A percentile compares a stretch with the other conserved stretches of the same genome.
These are phyloP conservation scores for Plutomurus gul DNA, from an alignment of 1,140 invertebrate species.

Conservation along the genomic window DNA sequence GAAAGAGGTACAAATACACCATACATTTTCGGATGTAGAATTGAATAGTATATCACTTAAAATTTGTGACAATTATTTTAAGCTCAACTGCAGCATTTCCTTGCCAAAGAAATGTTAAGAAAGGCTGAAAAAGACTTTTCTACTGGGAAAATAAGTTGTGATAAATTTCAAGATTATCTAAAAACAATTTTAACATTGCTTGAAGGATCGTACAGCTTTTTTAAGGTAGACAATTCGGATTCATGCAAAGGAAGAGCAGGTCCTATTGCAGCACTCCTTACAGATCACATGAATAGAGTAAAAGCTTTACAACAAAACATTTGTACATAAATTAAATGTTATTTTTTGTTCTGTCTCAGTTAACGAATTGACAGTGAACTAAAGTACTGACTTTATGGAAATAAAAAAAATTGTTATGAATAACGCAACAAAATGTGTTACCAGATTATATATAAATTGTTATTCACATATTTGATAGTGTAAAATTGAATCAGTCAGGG, in stretches of 20 bases:
- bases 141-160: not conserved
- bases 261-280: not conserved
- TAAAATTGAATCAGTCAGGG: too few species aligned
- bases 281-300: not conserved
- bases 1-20: too few species aligned
- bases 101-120: not conserved
- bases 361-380: too few species aligned
- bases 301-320: slow-evolving; percentile 5
- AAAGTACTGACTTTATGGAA: too few species aligned
- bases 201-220: not conserved
- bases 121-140: not conserved
- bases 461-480: too few species aligned
- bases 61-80: not conserved
- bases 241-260: not conserved
- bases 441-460: too few species aligned
- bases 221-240: not conserved
- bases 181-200: not conserved
- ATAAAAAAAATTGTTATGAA: too few species aligned
- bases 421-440: too few species aligned
- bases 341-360: too few species aligned
- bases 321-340: too few species aligned
- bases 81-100: slow-evolving; percentile 9
- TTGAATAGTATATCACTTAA: not conserved
- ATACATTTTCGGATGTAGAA: too few species aligned
- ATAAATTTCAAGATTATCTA: slow-evolving; percentile 18